These are phyloP conservation scores for Volucella bombylans DNA, from an alignment of 2,888 invertebrate species.

Conservation along the genomic window DNA sequence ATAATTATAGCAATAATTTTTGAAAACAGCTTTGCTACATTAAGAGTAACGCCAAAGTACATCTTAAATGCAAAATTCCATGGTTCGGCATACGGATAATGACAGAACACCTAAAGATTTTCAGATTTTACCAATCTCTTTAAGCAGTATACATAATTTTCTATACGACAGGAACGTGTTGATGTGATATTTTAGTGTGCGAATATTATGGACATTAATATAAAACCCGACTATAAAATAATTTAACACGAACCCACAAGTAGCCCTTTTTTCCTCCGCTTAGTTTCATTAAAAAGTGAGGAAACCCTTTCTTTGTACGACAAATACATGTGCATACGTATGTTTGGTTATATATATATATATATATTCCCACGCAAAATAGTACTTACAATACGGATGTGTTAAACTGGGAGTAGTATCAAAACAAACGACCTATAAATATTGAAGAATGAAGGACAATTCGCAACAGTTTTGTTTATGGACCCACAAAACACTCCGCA, in stretches of 20 bases:
- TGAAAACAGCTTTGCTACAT: conserved; percentile 68
- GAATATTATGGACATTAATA: conserved; percentile 63
- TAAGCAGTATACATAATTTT: conserved; percentile 62
- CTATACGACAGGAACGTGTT: conserved; percentile 67
- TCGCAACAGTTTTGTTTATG: conserved; percentile 73
- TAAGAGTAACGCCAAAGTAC: conserved; percentile 55
- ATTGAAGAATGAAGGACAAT: conserved; percentile 73
- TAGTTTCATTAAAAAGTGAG: conserved; percentile 42
- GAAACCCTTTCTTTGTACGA: conserved; percentile 49
- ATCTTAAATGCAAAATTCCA: conserved; percentile 46
- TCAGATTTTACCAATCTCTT: conserved; percentile 67
- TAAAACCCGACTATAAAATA: conserved; percentile 69
- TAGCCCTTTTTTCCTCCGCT: conserved; percentile 43
- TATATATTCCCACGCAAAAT: conserved; percentile 15
- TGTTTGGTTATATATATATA: neutral
- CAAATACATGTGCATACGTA: too few relatives aligned
- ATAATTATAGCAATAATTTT: conserved; percentile 59
- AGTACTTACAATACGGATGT: conserved; percentile 6
- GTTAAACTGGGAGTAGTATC: conserved; percentile 41
- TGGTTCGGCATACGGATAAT: conserved; percentile 1
- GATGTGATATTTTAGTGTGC: conserved; percentile 66
- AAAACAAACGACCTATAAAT: conserved; percentile 68
- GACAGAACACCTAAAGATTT: conserved; percentile 29
- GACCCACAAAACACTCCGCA: conserved; percentile 54
- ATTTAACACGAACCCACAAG: conserved; percentile 61